These are phyloP conservation scores for Aplocera efformata DNA, from an alignment of 2,888 invertebrate species.

Conservation along the genomic window DNA sequence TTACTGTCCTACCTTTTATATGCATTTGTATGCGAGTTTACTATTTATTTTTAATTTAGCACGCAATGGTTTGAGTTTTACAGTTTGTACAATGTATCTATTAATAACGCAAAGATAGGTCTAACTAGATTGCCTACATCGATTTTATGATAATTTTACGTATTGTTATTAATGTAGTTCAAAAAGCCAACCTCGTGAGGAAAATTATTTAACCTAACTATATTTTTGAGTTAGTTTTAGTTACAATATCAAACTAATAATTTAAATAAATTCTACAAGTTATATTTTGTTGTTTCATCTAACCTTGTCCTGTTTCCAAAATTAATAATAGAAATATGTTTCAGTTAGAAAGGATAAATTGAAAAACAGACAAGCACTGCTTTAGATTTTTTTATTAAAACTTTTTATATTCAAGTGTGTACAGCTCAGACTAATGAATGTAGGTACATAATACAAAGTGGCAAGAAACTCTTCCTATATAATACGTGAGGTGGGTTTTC, in stretches of 20 bases:
- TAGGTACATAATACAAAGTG: slow-evolving; percentile 24
- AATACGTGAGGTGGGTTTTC: slow-evolving; percentile 22
- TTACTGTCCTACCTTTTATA: no score
- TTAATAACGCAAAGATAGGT: no score
- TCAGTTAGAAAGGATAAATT: no score
- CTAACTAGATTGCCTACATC: no score
- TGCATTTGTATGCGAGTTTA: no score
- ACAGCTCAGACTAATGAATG: slow-evolving; percentile 30
- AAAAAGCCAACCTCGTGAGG: no score
- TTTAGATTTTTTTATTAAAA: slow-evolving; percentile 52
- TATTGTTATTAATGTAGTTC: no score
- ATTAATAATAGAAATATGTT: slow-evolving; percentile 1
- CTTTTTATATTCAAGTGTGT: slow-evolving; percentile 45
- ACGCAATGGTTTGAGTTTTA: no score
- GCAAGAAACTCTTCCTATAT: slow-evolving; percentile 23
- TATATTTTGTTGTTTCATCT: not conserved
- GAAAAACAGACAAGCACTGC: slow-evolving; percentile 21
- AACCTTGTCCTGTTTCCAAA: not conserved
- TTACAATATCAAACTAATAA: not conserved
- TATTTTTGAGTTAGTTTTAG: not conserved
- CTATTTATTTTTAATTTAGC: no score
- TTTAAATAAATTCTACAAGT: not conserved
- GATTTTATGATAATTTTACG: no score
- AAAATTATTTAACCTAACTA: not conserved
- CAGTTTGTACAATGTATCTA: no score